Conservation (phyloP, 2,113 vertebrate genomes). For the Grus americana region DNA sequence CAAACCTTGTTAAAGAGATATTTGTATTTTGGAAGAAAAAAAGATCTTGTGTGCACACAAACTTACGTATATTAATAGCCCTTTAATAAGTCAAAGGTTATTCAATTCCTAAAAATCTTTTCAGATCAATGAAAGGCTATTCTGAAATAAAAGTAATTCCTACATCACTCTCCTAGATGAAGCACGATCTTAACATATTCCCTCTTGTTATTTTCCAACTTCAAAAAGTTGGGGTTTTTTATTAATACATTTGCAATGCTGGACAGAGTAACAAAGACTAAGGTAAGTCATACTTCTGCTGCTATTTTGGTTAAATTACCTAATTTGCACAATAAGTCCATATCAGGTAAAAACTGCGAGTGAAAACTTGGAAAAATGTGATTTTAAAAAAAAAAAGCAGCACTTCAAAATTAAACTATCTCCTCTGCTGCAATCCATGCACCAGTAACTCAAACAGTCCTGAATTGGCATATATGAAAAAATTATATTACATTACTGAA, state of each 20-base stretch:
- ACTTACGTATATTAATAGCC: neutral
- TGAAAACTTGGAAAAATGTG: neutral
- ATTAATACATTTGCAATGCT: neutral
- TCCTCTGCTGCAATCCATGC: neutral
- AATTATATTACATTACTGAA: neutral
- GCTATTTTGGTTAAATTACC: neutral
- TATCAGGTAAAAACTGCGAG: slow-evolving; percentile 19
- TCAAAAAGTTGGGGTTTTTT: neutral
- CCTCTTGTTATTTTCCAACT: neutral
- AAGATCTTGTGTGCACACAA: neutral
- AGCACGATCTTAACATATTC: neutral
- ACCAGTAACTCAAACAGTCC: slow-evolving; percentile 14
- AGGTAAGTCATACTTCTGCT: neutral
- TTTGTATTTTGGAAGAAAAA: neutral
- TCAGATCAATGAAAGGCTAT: neutral
- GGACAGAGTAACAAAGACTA: slow-evolving; percentile 28
- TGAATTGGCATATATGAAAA: neutral
- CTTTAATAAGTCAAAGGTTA: neutral
- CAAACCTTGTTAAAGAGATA: neutral
- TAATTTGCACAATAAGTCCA: slow-evolving; percentile 10
- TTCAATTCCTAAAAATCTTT: neutral
- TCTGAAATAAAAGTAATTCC: neutral
- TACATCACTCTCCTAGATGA: neutral
- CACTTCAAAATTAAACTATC: slow-evolving; percentile 17
- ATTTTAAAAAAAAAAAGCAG: neutral